Conservation (phyloP, 2,797 vertebrate species). For the Acanthornis magna region DNA sequence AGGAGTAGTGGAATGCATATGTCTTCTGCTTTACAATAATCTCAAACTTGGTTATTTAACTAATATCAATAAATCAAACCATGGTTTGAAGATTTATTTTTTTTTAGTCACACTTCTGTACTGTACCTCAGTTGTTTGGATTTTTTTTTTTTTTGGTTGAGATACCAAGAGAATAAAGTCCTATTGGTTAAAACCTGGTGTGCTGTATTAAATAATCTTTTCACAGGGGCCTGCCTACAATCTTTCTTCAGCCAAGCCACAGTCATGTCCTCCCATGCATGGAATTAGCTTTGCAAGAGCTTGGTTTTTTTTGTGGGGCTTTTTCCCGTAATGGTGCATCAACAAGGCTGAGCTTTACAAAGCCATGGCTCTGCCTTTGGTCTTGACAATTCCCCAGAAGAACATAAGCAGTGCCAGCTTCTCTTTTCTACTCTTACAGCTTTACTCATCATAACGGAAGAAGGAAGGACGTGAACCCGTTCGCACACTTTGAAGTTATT, state of each 20-base stretch:
- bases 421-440: not conserved
- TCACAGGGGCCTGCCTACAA: not conserved
- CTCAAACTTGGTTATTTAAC: not conserved
- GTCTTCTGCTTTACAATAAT: slow-evolving; percentile 12
- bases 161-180: slow-evolving; percentile 69
- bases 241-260: not conserved
- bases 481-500: accelerated
- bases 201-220: not conserved
- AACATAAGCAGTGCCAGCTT: not conserved
- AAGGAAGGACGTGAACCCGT: not conserved
- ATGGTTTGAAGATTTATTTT: not conserved
- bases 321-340: not conserved
- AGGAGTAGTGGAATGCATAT: slow-evolving; percentile 23
- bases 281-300: not conserved
- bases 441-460: not conserved
- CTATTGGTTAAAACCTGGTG: slow-evolving; percentile 37
- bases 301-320: not conserved
- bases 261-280: not conserved
- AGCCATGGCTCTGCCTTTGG: not conserved
- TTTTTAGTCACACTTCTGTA: slow-evolving; percentile 57
- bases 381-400: not conserved
- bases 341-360: not conserved
- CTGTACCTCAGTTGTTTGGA: slow-evolving; percentile 5
- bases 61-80: not conserved
- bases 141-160: not conserved